Evolutionary conservation across 2,797 vertebrate genomes (phyloP), one percentile per base, ranked within the genome.

Genomic region (Sebastes dallii): DNA sequence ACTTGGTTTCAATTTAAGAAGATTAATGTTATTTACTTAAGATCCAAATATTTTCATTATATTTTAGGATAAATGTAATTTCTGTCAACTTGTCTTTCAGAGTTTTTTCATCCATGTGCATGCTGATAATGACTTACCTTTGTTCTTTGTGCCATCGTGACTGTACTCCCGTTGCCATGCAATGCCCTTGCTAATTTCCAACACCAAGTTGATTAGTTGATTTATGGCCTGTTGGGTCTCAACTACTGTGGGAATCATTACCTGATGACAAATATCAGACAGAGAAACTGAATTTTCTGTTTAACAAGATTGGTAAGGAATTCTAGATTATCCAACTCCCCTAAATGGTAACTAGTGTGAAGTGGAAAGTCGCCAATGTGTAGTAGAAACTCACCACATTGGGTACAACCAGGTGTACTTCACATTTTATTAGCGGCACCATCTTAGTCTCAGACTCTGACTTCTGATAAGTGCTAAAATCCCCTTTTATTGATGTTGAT

Each of bases 141-240:
- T 75, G 20, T 62, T 74, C 1, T 65, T 59, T 6, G 32, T 29
- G n/a, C 13, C 13, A 62, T 67, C 12, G 0, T 22, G 24, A 34
- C 14, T 75, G 54, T 85, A 94, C 50, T 94, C 92, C 72, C 92
- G 92, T 27, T 95, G 94, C 96, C 96, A 95, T 64, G 90, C 73
- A 72, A 97, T 91, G 56, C 94, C 94, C 74, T 94, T 92, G 91
- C 84, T 97, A 78, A 97, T 96, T 85, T 97, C 96, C 89, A 97
- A 27, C 20, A 94, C 92, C 82, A 96, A 81, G 8, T 95, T 89
- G 55, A 93, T 92, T 84, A 96, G 81, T 3, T 78, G 91, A 86
- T 95, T 96, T 76, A 97, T 93, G 66, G 89, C 92, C 10, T 95
- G 93, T 59, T 97, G 97, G 76, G 96, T 95, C 68, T 96, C 94